Conservation (phyloP, 1,140 invertebrate species). For the Nylanderia fulva region DNA sequence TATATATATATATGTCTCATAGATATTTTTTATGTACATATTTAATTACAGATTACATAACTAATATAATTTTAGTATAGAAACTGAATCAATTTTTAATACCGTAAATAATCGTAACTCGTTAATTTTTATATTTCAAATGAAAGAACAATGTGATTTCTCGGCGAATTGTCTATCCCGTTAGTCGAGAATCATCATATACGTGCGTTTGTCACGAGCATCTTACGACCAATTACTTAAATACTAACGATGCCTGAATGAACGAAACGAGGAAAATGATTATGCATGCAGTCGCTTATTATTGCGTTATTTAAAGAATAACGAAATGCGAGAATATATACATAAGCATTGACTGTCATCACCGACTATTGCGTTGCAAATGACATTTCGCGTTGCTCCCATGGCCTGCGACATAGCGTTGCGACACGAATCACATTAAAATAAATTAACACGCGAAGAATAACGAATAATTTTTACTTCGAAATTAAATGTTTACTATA, state of each 20-base stretch:
- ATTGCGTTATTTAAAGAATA: constrained; percentile 36
- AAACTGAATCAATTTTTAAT: not conserved
- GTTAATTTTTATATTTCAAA: not conserved
- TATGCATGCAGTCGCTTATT: constrained; percentile 3
- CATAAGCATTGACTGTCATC: not conserved
- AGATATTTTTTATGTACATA: no score
- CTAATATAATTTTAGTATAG: not conserved
- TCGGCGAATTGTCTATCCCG: constrained; percentile 1
- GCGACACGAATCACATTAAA: not conserved
- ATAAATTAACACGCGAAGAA: not conserved
- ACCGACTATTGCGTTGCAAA: not conserved
- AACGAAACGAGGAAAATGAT: constrained; percentile 15
- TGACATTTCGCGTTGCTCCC: not conserved
- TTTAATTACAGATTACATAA: no score
- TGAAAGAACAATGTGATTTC: constrained; percentile 22
- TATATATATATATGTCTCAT: no score
- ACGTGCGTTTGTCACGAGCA: constrained; percentile 17
- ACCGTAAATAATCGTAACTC: not conserved
- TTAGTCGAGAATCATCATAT: not conserved
- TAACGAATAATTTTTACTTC: constrained; percentile 23
- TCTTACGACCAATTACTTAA: constrained; percentile 38
- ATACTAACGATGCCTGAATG: constrained; percentile 20
- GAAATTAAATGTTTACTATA: not conserved
- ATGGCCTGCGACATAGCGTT: not conserved
- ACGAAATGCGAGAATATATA: constrained; percentile 13